Base-by-base conservation (phyloP, 2,888 invertebrate genomes). In the Pegoplata infirma region DNA sequence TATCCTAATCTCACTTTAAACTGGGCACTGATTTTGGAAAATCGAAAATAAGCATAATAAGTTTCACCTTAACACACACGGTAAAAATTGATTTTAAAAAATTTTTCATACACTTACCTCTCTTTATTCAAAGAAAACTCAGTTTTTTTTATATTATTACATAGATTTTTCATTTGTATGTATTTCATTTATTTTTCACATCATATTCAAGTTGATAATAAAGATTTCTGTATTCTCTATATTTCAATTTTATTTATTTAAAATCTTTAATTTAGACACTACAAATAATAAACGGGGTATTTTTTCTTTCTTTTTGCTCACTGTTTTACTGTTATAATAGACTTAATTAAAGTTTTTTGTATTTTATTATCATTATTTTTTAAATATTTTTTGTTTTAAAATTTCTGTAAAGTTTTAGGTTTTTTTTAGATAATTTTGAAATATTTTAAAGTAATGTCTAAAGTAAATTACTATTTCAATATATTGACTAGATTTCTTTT, bases 151-250 rank as follows among this genome's bases (percentile, higher is more conserved):
- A 36, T 78, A 66, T 59, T 61, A 14, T 69, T 78, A 78, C 73
- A 78, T 69, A 55, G 14, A 71, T 17, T 78, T 36, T 56, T 40
- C 25, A n/a, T n/a, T n/a, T n/a, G n/a, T 64, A 36, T 56, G 46
- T 28, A 67, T 71, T 55, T 79, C 67, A 53, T 79, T 71, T 75
- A 68, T 73, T 69, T 67, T 71, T 68, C 76, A 80, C 80, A 80
- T 76, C 76, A 72, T 80, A 76, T 76, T 81, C 64, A 71, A 76
- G 63, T 72, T 76, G 46, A 66, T 81, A 78, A 64, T 76, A 80
- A 72, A 78, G 71, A 51, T 71, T 72, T 47, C 16, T 64, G 32
- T n/a, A 61, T 44, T 64, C 58, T 69, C 44, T 74, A 58, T 53
- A 36, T 55, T 53, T 56, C 14, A 21, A 36, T 63, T 44, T 59